Conservation (phyloP, 2,888 invertebrate genomes). For the Sesia bembeciformis region DNA sequence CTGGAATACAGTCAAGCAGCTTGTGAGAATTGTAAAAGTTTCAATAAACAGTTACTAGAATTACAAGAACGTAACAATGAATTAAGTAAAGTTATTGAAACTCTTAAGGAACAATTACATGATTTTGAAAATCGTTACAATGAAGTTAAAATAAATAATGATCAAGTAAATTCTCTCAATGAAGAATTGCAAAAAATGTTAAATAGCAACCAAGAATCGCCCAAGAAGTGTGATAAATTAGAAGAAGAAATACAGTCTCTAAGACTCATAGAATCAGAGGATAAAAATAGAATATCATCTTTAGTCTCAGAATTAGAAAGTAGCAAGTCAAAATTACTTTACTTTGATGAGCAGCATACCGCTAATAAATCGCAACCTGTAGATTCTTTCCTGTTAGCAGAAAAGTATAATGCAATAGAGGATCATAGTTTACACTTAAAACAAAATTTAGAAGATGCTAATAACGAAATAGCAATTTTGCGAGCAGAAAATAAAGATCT, state of each 20-base stretch:
- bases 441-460: constrained; percentile 41
- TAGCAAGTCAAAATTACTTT: constrained; percentile 18
- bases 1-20: constrained; percentile 20
- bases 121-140: constrained; percentile 22
- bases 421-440: constrained; percentile 36
- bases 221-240: constrained; percentile 17
- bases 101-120: constrained; percentile 7
- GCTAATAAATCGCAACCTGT: constrained; percentile 11
- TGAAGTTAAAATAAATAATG: constrained; percentile 22
- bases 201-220: constrained; percentile 15
- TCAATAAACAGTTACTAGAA: constrained; percentile 31
- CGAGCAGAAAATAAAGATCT: constrained; percentile 29
- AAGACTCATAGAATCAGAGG: constrained; percentile 23
- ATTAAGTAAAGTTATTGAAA: constrained; percentile 10
- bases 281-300: constrained; percentile 17
- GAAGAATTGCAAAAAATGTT: constrained; percentile 28
- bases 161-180: constrained; percentile 22
- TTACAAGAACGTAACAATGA: constrained; percentile 25
- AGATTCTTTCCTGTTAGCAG: constrained; percentile 19
- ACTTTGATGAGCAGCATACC: constrained; percentile 19
- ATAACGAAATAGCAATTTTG: constrained; percentile 44
- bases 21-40: constrained; percentile 27
- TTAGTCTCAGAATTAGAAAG: constrained; percentile 30
- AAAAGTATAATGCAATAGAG: constrained; percentile 32
- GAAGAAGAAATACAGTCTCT: constrained; percentile 24